Base-by-base conservation (phyloP, 2,888 invertebrate genomes). In the Phortica magna region DNA sequence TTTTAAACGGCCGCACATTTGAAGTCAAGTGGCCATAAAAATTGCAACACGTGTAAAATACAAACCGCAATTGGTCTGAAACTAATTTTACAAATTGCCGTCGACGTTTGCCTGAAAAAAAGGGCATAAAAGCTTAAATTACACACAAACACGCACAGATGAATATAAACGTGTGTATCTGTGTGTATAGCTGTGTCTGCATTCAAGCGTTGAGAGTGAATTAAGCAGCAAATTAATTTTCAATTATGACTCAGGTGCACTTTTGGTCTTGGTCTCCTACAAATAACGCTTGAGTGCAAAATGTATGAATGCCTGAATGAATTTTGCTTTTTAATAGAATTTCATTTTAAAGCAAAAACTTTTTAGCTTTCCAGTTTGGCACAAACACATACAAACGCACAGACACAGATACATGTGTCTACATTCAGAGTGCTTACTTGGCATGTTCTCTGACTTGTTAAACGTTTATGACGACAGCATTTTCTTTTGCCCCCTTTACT, bases 391-490 rank as follows among this genome's bases (percentile, higher is more conserved):
- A n/a, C n/a, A 3, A 1, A 31, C 31, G 3, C 31, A 31, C 31
- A 31, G 31, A 31, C 3, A 31, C 5, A 31, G 3, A 31, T 31
- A 31, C 31, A 31, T 31, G n/a, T n/a, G n/a, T n/a, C n/a, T n/a
- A 31, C 31, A 31, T 31, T 31, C 31, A 31, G 3, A 31, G 31
- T 4, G 31, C 31, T 31, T 31, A 2, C 31, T 31, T 31, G 3
- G 31, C 31, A 31, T 31, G 31, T 31, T 31, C 3, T 31, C 31
- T 31, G 31, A 31, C 31, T 1, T 31, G 31, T 31, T 43, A 48
- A 48, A 12, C 61, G 61, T 61, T 61, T 61, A 61, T 22, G 61
- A 10, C 61, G 19, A 61, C 61, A 61, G 61, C 22, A 31, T 31
- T 31, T 31, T 31, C 31, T 31, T 31, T 4, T 31, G 31, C 31